Percentiles rank a stretch among this genome's conserved stretches.
Evolutionary conservation across 1,140 invertebrate species (phyloP).

Genomic region (Phocides pigmalion): DNA sequence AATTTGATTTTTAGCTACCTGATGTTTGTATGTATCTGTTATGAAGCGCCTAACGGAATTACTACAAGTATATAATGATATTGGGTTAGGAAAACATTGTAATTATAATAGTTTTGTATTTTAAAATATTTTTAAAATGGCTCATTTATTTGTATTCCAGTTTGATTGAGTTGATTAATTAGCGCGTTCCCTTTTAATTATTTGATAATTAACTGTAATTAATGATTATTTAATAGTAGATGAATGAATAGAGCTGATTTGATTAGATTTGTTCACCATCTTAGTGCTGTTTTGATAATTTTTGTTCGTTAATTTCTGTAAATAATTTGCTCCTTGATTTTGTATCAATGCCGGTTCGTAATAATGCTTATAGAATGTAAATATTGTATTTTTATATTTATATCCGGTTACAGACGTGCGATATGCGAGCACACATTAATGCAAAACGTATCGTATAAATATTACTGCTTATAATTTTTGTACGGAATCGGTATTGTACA

Average conservation of each 20-base stretch:
- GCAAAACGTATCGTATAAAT: constrained; percentile 18
- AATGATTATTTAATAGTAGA: constrained; percentile 14
- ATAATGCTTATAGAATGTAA: constrained; percentile 34
- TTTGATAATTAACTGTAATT: constrained; percentile 15
- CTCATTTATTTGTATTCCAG: constrained; percentile 25
- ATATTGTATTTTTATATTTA: constrained; percentile 43
- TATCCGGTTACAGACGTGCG: constrained; percentile 34
- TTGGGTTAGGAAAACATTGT: no score
- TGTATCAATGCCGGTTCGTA: constrained; percentile 19
- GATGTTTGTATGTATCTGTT: constrained; percentile 10
- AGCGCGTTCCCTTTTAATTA: constrained; percentile 14
- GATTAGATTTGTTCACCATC: constrained; percentile 38
- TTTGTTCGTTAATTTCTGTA: constrained; percentile 22
- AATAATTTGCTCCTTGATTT: constrained; percentile 30
- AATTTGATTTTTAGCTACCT: constrained; percentile 11
- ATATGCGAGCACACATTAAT: constrained; percentile 27
- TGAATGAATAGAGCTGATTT: constrained; percentile 38
- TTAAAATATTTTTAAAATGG: neutral
- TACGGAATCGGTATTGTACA: constrained; percentile 27
- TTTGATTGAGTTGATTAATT: constrained; percentile 12
- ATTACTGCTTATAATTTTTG: constrained; percentile 5
- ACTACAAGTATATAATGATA: no score
- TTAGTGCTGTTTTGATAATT: constrained; percentile 7
- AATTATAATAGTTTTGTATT: constrained; percentile 12
- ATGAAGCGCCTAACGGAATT: neutral